phyloP scores from a whole-genome alignment of 2,113 vertebrate genomes.

The Columba livia region DNA sequence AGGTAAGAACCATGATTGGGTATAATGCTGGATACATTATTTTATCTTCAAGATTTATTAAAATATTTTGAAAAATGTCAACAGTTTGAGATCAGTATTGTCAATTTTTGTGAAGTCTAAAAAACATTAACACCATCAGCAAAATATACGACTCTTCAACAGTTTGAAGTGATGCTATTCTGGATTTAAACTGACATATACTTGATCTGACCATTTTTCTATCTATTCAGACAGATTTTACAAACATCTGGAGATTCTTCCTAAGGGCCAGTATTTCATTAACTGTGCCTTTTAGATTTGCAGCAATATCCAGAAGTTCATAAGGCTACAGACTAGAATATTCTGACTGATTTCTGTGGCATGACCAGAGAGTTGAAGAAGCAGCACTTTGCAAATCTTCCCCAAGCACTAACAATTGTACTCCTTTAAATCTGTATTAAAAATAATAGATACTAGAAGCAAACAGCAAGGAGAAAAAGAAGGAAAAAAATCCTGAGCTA shows the following conservation, averaged over 20 bases:
- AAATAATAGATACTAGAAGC: neutral
- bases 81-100: neutral
- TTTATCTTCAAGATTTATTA: neutral
- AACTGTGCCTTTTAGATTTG: neutral
- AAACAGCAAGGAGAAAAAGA: neutral
- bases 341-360: neutral
- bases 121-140: neutral
- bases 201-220: neutral
- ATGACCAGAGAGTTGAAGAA: rapidly evolving
- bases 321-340: neutral
- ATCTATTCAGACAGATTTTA: neutral
- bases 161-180: neutral
- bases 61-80: neutral
- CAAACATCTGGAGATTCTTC: neutral
- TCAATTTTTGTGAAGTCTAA: neutral
- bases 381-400: neutral
- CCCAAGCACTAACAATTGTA: neutral
- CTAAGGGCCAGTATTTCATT: neutral
- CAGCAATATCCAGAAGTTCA: neutral
- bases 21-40: neutral
- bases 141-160: neutral
- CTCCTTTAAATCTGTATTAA: neutral
- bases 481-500: neutral
- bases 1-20: neutral
- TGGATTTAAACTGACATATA: neutral